phyloP scores from a whole-genome alignment of 2,797 vertebrate genomes.

The Pseudochromis fuscus region DNA sequence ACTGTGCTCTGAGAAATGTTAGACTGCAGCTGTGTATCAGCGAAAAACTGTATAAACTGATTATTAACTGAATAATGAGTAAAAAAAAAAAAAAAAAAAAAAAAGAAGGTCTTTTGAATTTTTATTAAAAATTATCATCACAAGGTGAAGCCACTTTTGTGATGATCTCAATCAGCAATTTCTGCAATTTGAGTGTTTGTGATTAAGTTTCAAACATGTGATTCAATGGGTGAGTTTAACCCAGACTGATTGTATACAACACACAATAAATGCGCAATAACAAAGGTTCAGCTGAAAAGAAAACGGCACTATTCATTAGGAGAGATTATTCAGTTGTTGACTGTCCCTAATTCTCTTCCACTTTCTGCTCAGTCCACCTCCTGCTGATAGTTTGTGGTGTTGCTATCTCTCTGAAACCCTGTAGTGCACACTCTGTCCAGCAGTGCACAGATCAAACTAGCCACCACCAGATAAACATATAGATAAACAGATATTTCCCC shows the following conservation, averaged over 20 bases:
- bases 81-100: no score
- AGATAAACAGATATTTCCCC: not conserved
- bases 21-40: not conserved
- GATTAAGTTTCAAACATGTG: not conserved
- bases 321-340: slow-evolving; percentile 11
- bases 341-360: not conserved
- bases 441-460: not conserved
- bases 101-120: no score
- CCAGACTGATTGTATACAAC: not conserved
- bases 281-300: not conserved
- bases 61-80: no score
- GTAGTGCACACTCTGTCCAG: not conserved
- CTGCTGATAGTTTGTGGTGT: not conserved
- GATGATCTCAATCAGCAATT: not conserved
- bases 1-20: slow-evolving; percentile 18
- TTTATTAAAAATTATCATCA: not conserved
- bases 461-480: not conserved
- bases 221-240: no score
- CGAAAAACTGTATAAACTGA: slow-evolving; percentile 19
- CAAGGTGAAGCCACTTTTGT: not conserved
- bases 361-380: not conserved
- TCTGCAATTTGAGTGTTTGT: not conserved
- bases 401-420: slow-evolving; percentile 3
- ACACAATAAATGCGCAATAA: slow-evolving; percentile 24
- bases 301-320: not conserved